Conservation (phyloP, 2,113 vertebrate genomes). For the Solenodon paradoxus region DNA sequence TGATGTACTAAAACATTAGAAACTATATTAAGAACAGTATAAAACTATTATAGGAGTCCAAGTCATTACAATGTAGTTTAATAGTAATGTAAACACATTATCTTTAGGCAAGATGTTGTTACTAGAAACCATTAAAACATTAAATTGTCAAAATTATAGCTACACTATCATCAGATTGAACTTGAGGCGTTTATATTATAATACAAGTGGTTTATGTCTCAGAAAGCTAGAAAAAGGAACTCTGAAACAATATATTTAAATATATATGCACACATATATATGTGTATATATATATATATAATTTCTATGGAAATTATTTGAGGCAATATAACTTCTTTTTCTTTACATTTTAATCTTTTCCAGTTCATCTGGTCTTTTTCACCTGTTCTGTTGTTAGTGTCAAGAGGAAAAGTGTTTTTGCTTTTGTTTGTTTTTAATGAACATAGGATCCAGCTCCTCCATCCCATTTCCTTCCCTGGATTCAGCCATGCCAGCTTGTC, state of each 20-base stretch:
- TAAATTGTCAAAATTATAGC: background rate
- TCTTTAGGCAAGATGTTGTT: background rate
- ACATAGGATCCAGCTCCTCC: background rate
- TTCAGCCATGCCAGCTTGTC: background rate
- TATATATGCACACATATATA: background rate
- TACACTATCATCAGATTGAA: background rate
- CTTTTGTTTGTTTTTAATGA: background rate
- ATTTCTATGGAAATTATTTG: constrained; percentile 8
- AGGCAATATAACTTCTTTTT: background rate
- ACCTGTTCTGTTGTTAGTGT: background rate
- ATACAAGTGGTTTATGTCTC: background rate
- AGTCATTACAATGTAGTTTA: background rate
- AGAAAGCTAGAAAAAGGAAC: background rate
- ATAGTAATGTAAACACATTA: background rate
- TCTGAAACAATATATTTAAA: background rate
- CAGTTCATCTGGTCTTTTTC: background rate
- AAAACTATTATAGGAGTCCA: background rate
- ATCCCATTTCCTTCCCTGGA: background rate
- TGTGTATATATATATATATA: background rate
- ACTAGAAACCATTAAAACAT: background rate
- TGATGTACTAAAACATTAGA: constrained; percentile 41
- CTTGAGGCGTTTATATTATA: background rate
- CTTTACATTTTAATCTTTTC: background rate
- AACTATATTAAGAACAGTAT: constrained; percentile 48
- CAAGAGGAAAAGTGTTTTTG: background rate